These are phyloP conservation scores for Sebastes steindachneri DNA, from an alignment of 2,797 vertebrate species.

Conservation along the genomic window DNA sequence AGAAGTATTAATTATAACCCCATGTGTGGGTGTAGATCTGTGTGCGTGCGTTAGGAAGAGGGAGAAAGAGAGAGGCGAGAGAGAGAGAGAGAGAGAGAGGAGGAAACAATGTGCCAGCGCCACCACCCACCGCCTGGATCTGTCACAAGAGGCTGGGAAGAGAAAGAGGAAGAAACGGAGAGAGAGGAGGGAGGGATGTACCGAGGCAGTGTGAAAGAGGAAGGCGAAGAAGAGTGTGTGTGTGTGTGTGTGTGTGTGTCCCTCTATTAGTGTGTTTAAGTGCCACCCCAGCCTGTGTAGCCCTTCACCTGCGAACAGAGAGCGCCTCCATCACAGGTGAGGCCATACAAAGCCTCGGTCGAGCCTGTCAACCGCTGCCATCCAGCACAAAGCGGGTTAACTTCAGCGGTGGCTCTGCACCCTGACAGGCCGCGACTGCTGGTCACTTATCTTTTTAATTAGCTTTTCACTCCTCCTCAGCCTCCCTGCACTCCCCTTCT, in stretches of 20 bases:
- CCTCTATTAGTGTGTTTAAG: conserved; percentile 64
- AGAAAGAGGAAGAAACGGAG: conserved; percentile 55
- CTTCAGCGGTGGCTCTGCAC: conserved; percentile 59
- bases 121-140: conserved; percentile 82
- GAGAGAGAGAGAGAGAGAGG: conserved; percentile 17
- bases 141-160: conserved; percentile 76
- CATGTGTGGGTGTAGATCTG: conserved; percentile 77
- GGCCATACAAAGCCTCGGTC: conserved; percentile 63
- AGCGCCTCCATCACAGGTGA: conserved; percentile 73
- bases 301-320: conserved; percentile 74
- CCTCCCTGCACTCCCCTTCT: conserved; percentile 13
- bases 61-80: conserved; percentile 39
- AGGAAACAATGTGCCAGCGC: conserved; percentile 76
- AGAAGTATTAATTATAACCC: conserved; percentile 87
- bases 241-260: conserved; percentile 55
- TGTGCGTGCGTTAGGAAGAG: conserved; percentile 48
- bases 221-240: conserved; percentile 27
- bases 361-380: conserved; percentile 71
- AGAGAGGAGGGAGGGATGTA: conserved; percentile 61
- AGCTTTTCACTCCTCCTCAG: conserved; percentile 74
- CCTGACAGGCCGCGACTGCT: conserved; percentile 74
- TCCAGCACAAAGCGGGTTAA: conserved; percentile 75
- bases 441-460: conserved; percentile 84
- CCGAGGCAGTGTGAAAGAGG: conserved; percentile 56
- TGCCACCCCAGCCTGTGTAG: conserved; percentile 63